These are phyloP conservation scores for Archivesica marissinica DNA, from an alignment of 1,140 invertebrate genomes.

Conservation along the genomic window DNA sequence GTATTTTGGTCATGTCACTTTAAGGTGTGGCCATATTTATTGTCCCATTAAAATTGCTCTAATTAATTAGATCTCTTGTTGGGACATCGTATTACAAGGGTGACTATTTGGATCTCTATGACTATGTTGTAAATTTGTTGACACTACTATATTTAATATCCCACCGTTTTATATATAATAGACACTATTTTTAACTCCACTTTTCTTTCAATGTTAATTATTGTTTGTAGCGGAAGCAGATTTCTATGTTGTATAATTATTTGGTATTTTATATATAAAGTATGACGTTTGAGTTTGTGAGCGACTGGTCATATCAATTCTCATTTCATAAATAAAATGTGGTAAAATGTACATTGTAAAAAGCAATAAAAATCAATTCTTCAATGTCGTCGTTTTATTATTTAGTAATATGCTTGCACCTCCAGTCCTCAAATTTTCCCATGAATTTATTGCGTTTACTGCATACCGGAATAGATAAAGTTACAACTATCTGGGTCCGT, in stretches of 20 bases:
- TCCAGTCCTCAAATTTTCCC: too few species aligned
- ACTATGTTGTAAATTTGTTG: constrained; percentile 11
- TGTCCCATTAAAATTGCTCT: too few species aligned
- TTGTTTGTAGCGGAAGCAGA: not conserved
- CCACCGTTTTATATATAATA: not conserved
- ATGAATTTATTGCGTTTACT: too few species aligned
- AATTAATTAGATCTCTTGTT: too few species aligned
- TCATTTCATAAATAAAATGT: constrained; percentile 25
- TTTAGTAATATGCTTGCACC: too few species aligned
- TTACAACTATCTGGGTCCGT: too few species aligned
- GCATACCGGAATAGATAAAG: too few species aligned
- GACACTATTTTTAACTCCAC: constrained; percentile 8
- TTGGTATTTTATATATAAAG: not conserved
- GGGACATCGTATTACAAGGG: too few species aligned
- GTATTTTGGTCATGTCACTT: constrained; percentile 5
- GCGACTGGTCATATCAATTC: not conserved
- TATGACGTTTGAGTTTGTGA: not conserved
- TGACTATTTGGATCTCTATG: too few species aligned
- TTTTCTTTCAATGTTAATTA: not conserved
- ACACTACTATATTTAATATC: not conserved
- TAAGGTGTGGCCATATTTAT: too few species aligned
- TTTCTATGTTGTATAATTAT: constrained; percentile 14
- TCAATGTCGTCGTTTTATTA: too few species aligned
- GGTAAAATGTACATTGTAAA: constrained; percentile 32
- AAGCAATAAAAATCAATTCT: constrained; percentile 35